These are phyloP conservation scores for Salarias fasciatus DNA, from an alignment of 2,797 vertebrate species.

Conservation along the genomic window DNA sequence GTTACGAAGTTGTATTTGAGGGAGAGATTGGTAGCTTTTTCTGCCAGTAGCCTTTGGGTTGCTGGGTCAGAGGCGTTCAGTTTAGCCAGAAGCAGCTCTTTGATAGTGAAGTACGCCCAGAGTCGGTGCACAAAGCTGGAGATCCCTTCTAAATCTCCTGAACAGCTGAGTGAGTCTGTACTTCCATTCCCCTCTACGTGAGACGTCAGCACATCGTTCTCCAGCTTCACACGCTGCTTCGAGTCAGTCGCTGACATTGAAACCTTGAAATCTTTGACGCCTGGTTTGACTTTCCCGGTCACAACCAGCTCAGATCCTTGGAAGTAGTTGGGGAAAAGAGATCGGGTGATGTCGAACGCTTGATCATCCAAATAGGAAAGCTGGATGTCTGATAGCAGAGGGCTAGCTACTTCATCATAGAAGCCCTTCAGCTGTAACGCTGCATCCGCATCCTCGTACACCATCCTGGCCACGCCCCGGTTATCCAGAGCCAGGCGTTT, in stretches of 20 bases:
- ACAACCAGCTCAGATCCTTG: slow-evolving; percentile 89
- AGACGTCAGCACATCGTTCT: slow-evolving; percentile 72
- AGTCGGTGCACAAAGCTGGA: slow-evolving; percentile 84
- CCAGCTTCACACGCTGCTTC: slow-evolving; percentile 75
- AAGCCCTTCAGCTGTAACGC: slow-evolving; percentile 86
- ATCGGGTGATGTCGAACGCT: slow-evolving; percentile 80
- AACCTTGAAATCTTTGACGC: slow-evolving; percentile 78
- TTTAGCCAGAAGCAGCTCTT: slow-evolving; percentile 84
- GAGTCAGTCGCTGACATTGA: slow-evolving; percentile 77
- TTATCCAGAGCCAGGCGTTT: slow-evolving; percentile 86
- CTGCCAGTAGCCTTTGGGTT: slow-evolving; percentile 76
- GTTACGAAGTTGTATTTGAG: slow-evolving; percentile 90
- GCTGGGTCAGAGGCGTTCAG: slow-evolving; percentile 77
- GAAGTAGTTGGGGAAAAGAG: slow-evolving; percentile 88
- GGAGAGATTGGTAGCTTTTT: slow-evolving; percentile 88
- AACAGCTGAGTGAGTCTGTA: slow-evolving; percentile 55
- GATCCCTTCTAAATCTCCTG: slow-evolving; percentile 56
- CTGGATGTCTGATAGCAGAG: slow-evolving; percentile 85
- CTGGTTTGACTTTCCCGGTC: slow-evolving; percentile 81
- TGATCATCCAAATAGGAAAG: slow-evolving; percentile 84
- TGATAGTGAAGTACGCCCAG: slow-evolving; percentile 90
- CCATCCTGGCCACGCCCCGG: slow-evolving; percentile 81
- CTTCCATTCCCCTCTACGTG: slow-evolving; percentile 58
- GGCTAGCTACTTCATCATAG: slow-evolving; percentile 88
- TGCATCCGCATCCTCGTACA: slow-evolving; percentile 87